phyloP scores from a whole-genome alignment of 2,888 invertebrate species.

The Aphidius colemani region DNA sequence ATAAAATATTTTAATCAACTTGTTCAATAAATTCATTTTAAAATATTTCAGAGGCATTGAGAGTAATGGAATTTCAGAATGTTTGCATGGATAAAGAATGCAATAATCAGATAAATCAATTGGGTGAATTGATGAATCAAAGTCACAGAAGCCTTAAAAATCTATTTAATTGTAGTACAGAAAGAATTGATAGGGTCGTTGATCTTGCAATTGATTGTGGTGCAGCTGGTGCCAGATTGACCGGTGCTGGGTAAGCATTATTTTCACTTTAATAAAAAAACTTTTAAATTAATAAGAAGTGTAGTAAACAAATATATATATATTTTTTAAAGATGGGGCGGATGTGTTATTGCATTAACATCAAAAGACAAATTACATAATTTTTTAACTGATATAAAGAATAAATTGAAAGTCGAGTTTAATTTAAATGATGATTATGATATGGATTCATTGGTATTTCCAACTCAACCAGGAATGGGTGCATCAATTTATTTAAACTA shows the following conservation, averaged over 20 bases:
- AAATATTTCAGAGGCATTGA: slow-evolving; percentile 74
- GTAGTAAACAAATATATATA: background rate
- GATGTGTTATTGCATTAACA: slow-evolving; percentile 89
- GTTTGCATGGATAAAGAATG: slow-evolving; percentile 47
- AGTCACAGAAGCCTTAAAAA: slow-evolving; percentile 86
- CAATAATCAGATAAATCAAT: slow-evolving; percentile 61
- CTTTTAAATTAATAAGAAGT: slow-evolving; percentile 10
- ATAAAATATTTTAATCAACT: background rate
- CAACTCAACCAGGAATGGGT: slow-evolving; percentile 73
- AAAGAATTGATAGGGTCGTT: slow-evolving; percentile 82
- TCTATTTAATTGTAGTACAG: slow-evolving; percentile 92
- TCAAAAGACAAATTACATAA: slow-evolving; percentile 67
- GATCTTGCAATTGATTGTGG: slow-evolving; percentile 71
- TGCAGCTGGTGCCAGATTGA: slow-evolving; percentile 85
- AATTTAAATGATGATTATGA: slow-evolving; percentile 58
- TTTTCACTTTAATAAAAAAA: slow-evolving; percentile 1
- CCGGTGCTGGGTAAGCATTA: slow-evolving; percentile 81
- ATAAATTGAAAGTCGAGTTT: slow-evolving; percentile 66
- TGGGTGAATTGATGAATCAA: slow-evolving; percentile 84
- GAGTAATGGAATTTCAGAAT: slow-evolving; percentile 67
- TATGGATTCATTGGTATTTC: slow-evolving; percentile 69
- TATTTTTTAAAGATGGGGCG: slow-evolving; percentile 81
- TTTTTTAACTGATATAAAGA: slow-evolving; percentile 72
- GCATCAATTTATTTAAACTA: slow-evolving; percentile 63
- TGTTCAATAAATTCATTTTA: slow-evolving; percentile 9